Evolutionary conservation across 2,797 vertebrate species (phyloP).

Genomic region (Mycteria americana): DNA sequence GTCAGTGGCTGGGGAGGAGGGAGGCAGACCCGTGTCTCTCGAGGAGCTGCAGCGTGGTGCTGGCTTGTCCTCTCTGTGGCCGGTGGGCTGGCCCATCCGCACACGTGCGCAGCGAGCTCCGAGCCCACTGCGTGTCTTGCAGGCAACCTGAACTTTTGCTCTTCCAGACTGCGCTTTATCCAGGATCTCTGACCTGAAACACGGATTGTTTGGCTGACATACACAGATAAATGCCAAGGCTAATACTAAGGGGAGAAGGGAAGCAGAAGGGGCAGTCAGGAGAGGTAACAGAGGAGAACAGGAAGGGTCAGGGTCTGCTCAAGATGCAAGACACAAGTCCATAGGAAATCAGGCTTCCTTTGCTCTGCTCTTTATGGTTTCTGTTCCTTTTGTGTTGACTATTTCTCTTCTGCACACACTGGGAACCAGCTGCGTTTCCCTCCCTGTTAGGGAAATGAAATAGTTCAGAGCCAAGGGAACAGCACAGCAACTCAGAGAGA

Average conservation of each 20-base stretch:
- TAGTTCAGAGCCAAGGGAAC: slow-evolving; percentile 23
- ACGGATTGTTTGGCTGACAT: neutral
- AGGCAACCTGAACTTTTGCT: slow-evolving; percentile 22
- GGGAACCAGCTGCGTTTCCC: slow-evolving; percentile 58
- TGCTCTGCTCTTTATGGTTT: neutral
- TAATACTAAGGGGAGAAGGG: slow-evolving; percentile 12
- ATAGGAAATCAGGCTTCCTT: slow-evolving; percentile 60
- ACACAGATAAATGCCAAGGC: slow-evolving; percentile 10
- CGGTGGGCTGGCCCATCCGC: neutral
- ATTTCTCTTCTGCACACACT: neutral
- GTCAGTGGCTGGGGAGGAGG: neutral
- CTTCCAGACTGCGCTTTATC: neutral
- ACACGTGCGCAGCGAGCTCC: fast-evolving
- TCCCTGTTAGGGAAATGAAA: slow-evolving; percentile 45
- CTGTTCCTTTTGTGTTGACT: slow-evolving; percentile 47
- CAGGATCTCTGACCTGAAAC: slow-evolving; percentile 21
- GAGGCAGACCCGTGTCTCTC: fast-evolving
- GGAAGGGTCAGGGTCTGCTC: slow-evolving; percentile 31
- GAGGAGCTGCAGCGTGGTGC: neutral
- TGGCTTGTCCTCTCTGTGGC: neutral
- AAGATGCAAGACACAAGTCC: slow-evolving; percentile 18
- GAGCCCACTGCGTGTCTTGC: fast-evolving
- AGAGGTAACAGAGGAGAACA: slow-evolving; percentile 1
- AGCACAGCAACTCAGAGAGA: slow-evolving; percentile 10
- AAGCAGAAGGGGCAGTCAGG: neutral